These are phyloP conservation scores for Phylloscopus whistleri DNA, from an alignment of 2,113 vertebrate genomes.

Conservation along the genomic window DNA sequence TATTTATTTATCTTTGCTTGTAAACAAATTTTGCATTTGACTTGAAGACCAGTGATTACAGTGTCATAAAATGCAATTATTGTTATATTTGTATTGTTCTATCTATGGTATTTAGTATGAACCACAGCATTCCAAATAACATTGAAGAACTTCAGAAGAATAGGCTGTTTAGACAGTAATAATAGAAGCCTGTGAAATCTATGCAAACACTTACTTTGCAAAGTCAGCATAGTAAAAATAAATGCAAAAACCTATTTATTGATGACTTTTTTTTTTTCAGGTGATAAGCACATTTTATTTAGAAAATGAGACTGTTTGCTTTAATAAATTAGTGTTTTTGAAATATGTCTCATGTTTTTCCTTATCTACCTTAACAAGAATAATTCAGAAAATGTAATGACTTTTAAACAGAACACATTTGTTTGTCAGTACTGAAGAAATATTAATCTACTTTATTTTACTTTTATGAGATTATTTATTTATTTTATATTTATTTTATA, in stretches of 20 bases:
- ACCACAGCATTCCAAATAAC: background rate
- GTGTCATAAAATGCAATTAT: background rate
- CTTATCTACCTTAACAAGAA: background rate
- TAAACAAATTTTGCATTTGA: background rate
- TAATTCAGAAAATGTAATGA: background rate
- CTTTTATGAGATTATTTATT: background rate
- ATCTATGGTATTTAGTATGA: background rate
- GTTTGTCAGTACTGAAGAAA: background rate
- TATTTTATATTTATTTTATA: background rate
- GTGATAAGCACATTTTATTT: background rate
- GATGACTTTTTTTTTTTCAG: background rate
- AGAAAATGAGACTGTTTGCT: background rate
- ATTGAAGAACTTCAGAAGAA: background rate
- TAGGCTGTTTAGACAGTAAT: background rate
- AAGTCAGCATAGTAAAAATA: background rate
- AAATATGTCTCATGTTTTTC: background rate
- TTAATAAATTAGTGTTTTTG: constrained; percentile 55
- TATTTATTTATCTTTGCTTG: background rate
- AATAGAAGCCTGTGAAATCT: constrained; percentile 14
- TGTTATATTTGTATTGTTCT: background rate
- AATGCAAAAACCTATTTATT: background rate
- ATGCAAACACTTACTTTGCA: constrained; percentile 32
- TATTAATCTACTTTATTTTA: background rate
- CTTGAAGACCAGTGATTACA: background rate
- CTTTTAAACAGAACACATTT: background rate